Evolutionary conservation across 2,888 invertebrate genomes (phyloP).

Genomic region (Theretra japonica): DNA sequence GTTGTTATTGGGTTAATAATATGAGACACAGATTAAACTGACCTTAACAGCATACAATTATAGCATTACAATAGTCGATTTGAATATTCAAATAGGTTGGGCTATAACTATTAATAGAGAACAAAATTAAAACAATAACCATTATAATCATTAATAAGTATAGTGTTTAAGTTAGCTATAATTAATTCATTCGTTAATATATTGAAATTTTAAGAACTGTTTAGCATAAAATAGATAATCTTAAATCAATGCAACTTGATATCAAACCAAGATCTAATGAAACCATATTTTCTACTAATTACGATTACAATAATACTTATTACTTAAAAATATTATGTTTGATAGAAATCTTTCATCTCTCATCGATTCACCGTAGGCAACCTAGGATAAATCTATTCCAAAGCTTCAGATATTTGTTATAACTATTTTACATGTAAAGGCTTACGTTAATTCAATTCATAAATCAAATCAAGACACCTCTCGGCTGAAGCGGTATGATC

Average conservation of each 20-base stretch:
- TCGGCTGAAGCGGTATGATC: constrained; percentile 45
- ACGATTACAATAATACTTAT: no score
- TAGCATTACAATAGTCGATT: constrained; percentile 2
- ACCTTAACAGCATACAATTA: neutral
- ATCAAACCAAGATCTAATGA: no score
- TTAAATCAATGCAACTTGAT: no score
- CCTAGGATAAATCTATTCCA: no score
- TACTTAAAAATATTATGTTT: no score
- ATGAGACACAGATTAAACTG: neutral
- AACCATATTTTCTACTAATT: no score
- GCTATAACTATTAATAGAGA: neutral
- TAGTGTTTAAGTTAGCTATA: no score
- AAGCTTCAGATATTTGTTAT: neutral
- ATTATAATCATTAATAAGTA: neutral
- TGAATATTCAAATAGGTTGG: neutral
- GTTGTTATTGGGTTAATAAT: constrained; percentile 3
- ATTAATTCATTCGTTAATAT: no score
- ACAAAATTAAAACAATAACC: neutral
- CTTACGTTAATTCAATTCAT: constrained; percentile 34
- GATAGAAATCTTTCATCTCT: no score
- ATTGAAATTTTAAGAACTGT: no score
- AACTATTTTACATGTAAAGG: constrained; percentile 4
- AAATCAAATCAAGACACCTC: constrained; percentile 39
- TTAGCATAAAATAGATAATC: no score
- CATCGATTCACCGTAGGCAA: no score